phyloP scores from a whole-genome alignment of 2,113 vertebrate genomes.

The Thryonomys swinderianus region DNA sequence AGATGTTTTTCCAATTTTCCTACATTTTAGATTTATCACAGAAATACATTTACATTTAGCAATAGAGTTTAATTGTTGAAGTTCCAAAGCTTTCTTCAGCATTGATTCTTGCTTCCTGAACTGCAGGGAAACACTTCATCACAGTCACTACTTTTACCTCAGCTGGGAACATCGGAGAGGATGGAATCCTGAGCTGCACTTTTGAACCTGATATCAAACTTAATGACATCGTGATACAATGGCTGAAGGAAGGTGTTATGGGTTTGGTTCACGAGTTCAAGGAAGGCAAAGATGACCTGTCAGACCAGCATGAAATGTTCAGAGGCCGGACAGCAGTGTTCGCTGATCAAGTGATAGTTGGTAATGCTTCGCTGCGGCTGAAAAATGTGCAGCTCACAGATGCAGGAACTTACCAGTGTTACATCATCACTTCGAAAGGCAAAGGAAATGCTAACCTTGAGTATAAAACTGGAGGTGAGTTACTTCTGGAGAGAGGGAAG shows the following conservation, averaged over 20 bases:
- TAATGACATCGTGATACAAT: constrained; percentile 80
- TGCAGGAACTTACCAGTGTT: constrained; percentile 83
- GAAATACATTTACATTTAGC: background rate
- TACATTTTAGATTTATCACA: background rate
- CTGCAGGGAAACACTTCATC: constrained; percentile 79
- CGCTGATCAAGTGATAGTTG: constrained; percentile 74
- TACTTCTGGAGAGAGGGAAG: background rate
- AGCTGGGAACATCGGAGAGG: constrained; percentile 78
- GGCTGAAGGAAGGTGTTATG: constrained; percentile 81
- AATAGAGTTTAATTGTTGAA: background rate
- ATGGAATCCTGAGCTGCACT: constrained; percentile 80
- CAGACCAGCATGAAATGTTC: constrained; percentile 73
- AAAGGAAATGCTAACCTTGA: constrained; percentile 74
- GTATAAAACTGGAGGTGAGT: constrained; percentile 87
- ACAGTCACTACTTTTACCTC: constrained; percentile 44
- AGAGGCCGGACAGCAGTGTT: constrained; percentile 79
- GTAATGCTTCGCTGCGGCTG: constrained; percentile 85
- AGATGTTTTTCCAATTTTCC: background rate
- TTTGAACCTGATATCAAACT: constrained; percentile 77
- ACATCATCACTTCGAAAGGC: constrained; percentile 82
- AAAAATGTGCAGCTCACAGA: constrained; percentile 79
- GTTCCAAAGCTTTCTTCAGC: background rate
- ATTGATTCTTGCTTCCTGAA: constrained; percentile 31
- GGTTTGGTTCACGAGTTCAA: constrained; percentile 83
- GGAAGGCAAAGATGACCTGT: constrained; percentile 79